Evolutionary conservation across 2,888 invertebrate species (phyloP).

Genomic region (Clivina fossor): DNA sequence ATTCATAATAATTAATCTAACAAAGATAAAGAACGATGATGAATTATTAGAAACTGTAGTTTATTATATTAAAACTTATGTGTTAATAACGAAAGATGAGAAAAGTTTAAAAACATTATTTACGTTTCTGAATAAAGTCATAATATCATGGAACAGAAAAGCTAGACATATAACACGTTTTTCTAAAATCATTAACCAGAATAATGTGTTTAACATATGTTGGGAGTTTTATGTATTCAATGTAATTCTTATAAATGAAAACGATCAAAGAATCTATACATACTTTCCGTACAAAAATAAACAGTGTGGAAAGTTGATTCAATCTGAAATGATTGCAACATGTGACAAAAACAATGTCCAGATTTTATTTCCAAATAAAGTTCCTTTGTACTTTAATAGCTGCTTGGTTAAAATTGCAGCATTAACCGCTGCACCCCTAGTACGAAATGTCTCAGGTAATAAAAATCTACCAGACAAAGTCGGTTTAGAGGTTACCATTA

Average conservation of each 20-base stretch:
- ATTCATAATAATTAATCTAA: too few relatives aligned
- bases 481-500: slow-evolving; percentile 8
- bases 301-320: slow-evolving; percentile 2
- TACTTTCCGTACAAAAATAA: slow-evolving; percentile 8
- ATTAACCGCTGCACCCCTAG: not conserved
- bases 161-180: too few relatives aligned
- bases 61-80: too few relatives aligned
- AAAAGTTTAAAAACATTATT: too few relatives aligned
- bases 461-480: not conserved
- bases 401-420: slow-evolving; percentile 1
- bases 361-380: slow-evolving; percentile 7
- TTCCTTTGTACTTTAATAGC: slow-evolving; percentile 3
- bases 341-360: not conserved
- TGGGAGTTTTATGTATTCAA: slow-evolving; percentile 10
- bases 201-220: too few relatives aligned
- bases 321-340: not conserved
- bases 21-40: too few relatives aligned
- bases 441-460: not conserved
- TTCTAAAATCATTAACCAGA: too few relatives aligned
- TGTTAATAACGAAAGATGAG: too few relatives aligned
- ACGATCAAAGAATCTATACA: not conserved
- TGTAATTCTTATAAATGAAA: not conserved
- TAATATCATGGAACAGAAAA: too few relatives aligned
- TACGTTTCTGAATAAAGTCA: too few relatives aligned
- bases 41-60: too few relatives aligned